A percentile compares a stretch with the other conserved stretches of the same genome.
These are phyloP conservation scores for Muricea muricata DNA, from an alignment of 92 coral and sea anemone species.

Conservation along the genomic window DNA sequence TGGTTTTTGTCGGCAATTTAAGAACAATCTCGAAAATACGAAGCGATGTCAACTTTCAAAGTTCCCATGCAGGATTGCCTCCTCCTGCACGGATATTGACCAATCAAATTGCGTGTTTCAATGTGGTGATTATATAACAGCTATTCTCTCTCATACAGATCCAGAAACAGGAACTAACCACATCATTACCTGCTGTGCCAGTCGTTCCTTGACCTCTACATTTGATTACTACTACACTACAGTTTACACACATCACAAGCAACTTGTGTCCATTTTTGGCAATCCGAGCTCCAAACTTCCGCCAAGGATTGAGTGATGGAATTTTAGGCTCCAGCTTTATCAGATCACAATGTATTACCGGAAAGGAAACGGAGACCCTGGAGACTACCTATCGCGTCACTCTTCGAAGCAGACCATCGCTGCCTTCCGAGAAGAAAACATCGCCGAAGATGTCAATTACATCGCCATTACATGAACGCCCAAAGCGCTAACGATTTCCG, in stretches of 20 bases:
- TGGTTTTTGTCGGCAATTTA: too few relatives aligned
- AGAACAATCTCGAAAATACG: too few relatives aligned
- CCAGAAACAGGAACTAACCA: too few relatives aligned
- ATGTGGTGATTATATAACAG: too few relatives aligned
- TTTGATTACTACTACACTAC: neutral
- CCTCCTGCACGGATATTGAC: too few relatives aligned
- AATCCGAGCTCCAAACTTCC: neutral
- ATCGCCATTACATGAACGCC: conserved; percentile 45
- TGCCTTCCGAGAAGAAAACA: conserved; percentile 4
- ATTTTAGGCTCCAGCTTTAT: neutral
- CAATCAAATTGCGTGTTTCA: too few relatives aligned
- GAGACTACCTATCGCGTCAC: conserved; percentile 30
- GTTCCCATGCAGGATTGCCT: too few relatives aligned
- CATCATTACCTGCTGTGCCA: too few relatives aligned
- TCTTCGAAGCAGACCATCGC: neutral
- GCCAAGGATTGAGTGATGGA: neutral
- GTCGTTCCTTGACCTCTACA: neutral
- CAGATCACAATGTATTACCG: neutral
- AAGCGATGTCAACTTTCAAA: too few relatives aligned
- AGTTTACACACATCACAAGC: neutral
- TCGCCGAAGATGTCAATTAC: conserved; percentile 37
- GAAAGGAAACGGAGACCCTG: conserved; percentile 18
- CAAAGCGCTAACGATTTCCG: conserved; percentile 34
- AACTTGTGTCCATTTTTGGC: neutral
- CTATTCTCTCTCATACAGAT: too few relatives aligned